Evolutionary conservation across 2,113 vertebrate species (phyloP).

Genomic region (Uropsilus gracilis): DNA sequence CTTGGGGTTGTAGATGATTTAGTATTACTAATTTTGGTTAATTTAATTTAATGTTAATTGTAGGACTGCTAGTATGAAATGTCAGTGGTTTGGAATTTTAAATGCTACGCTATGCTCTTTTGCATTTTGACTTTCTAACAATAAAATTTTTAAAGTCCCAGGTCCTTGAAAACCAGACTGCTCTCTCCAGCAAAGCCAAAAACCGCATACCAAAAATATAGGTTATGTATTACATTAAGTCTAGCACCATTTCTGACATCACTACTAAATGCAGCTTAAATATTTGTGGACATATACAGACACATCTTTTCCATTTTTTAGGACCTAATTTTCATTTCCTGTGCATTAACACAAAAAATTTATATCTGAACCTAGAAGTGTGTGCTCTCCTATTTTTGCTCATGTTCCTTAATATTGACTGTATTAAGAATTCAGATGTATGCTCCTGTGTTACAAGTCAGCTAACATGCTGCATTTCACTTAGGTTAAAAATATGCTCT

Average conservation of each 20-base stretch:
- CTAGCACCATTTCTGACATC: neutral
- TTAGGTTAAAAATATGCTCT: conserved; percentile 46
- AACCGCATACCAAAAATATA: conserved; percentile 7
- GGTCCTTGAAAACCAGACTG: conserved; percentile 40
- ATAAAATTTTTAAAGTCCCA: conserved; percentile 33
- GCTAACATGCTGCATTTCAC: conserved; percentile 14
- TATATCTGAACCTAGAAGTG: conserved; percentile 49
- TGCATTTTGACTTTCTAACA: conserved; percentile 42
- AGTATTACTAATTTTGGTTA: conserved; percentile 25
- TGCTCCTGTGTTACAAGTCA: conserved; percentile 55
- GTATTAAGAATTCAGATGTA: conserved; percentile 33
- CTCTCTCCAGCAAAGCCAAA: conserved; percentile 41
- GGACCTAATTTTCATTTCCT: conserved; percentile 46
- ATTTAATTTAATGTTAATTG: conserved; percentile 31
- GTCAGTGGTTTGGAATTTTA: neutral
- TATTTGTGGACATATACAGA: neutral
- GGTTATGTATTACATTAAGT: neutral
- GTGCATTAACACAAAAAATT: conserved; percentile 48
- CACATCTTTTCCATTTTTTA: neutral
- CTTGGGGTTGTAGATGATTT: neutral
- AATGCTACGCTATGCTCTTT: neutral
- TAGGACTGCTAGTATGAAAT: neutral
- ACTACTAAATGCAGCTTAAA: neutral
- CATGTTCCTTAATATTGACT: neutral
- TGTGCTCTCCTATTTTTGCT: conserved; percentile 12